Base-by-base conservation (phyloP, 37 sponge, comb jelly and placozoan species). In the Geodia barretti region DNA sequence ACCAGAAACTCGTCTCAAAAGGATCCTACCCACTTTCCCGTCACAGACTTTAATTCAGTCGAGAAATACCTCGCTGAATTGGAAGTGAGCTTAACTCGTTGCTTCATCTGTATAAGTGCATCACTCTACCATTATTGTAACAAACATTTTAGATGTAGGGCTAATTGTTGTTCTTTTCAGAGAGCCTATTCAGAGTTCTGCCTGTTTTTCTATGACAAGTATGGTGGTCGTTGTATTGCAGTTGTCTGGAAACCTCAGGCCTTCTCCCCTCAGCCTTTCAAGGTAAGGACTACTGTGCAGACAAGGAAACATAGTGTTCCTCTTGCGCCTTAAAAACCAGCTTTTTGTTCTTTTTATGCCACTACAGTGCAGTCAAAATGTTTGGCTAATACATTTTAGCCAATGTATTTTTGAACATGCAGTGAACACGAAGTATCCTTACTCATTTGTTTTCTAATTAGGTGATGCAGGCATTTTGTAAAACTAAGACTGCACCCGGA, bases 121-220 rank as follows among this genome's bases (percentile, higher is more conserved):
- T 47, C 54, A 47, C 11, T n/a, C n/a, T 47, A 47, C 11, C 54
- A 17, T 14, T 47, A 14, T 47, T 47, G 54, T 7, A 17, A 47
- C 7, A 14, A 47, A 14, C 54, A 47, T 47, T 47, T 47, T 14
- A 47, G 7, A 47, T 47, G 11, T 14, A 47, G 14, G 54, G 14
- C 54, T 47, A 14, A 17, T 47, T 47, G 54, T 47, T 47, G 7
- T 47, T 47, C 54, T 47, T 47, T 47, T 20, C 83, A 90, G 96
- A 68, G 20, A 25, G 34, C 72, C 29, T 96, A 76, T 42, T 96
- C 89, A 28, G 88, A 97, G 8, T 87, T 92, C 78, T 90, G 86
- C 1, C 66, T 95, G 25, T 97, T 97, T 86, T 97, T 97, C 84
- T 79, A 95, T 80, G 95, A 97, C 74, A 67, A 79, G 24, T 95